Evolutionary conservation across 1,140 invertebrate genomes (phyloP).

Genomic region (Pseudomyrmex pallidus): DNA sequence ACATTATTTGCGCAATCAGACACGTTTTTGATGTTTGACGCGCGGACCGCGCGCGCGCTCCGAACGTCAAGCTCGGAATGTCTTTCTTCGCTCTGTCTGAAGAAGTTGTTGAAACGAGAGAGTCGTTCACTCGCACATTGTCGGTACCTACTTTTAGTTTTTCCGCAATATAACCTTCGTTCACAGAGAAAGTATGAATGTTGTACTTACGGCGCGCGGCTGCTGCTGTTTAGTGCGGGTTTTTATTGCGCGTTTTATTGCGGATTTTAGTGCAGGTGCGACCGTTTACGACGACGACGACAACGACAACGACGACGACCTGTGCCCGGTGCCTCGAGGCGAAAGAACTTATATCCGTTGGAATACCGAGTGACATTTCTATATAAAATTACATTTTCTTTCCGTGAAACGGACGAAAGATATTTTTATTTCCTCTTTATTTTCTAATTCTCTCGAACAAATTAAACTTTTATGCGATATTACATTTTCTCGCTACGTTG

Average conservation of each 20-base stretch:
- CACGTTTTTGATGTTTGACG: not conserved
- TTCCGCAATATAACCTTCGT: not conserved
- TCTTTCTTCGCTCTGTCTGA: not conserved
- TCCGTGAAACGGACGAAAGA: not conserved
- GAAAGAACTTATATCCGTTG: not conserved
- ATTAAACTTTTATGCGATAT: not conserved
- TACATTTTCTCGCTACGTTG: not conserved
- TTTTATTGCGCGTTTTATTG: not conserved
- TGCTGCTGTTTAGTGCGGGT: not conserved
- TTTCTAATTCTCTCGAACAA: not conserved
- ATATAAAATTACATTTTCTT: not conserved
- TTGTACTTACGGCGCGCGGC: not conserved
- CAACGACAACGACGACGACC: not conserved
- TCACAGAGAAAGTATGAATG: not conserved
- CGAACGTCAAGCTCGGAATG: not conserved
- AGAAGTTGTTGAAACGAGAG: not conserved
- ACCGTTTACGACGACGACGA: constrained; percentile 1
- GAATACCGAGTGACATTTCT: not conserved
- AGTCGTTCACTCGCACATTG: no score
- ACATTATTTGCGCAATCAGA: constrained; percentile 27
- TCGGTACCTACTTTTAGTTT: not conserved
- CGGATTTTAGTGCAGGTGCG: not conserved
- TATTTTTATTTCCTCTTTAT: not conserved
- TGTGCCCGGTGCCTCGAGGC: not conserved
- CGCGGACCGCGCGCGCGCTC: no score